Percentiles rank a stretch among this genome's conserved stretches.
phyloP scores from a whole-genome alignment of 2,888 invertebrate genomes.

The Oegoconia quadripuncta region DNA sequence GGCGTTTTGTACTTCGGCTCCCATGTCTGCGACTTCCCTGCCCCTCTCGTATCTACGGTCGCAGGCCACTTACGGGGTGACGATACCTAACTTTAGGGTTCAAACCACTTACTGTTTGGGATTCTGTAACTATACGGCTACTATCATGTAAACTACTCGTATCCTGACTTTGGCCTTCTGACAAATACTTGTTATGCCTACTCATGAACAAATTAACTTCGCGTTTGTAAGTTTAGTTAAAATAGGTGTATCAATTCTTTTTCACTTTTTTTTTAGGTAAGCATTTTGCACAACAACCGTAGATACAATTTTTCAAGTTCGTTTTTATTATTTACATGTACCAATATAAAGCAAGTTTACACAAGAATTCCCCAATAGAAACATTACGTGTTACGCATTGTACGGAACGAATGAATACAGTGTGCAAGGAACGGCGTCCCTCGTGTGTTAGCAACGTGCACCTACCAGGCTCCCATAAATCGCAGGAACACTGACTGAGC shows the following conservation, averaged over 20 bases:
- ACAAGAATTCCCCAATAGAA: too few species aligned
- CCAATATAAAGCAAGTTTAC: too few species aligned
- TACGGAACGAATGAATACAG: conserved; percentile 27
- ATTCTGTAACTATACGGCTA: conserved; percentile 12
- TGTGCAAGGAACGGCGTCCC: conserved; percentile 49
- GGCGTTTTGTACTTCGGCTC: conserved; percentile 8
- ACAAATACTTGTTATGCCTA: too few species aligned
- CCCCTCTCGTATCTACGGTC: conserved; percentile 3
- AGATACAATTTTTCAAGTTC: too few species aligned
- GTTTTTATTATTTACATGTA: too few species aligned
- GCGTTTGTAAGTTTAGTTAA: too few species aligned
- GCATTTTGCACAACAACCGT: too few species aligned
- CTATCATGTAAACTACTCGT: conserved; percentile 4
- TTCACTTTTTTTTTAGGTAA: too few species aligned
- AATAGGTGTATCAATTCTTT: too few species aligned
- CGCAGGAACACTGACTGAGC: neutral
- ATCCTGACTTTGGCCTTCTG: conserved; percentile 38
- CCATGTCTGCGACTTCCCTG: conserved; percentile 11
- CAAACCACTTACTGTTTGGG: neutral
- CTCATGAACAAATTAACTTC: too few species aligned
- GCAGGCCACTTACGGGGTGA: neutral
- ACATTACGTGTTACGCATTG: conserved; percentile 5
- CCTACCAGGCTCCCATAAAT: conserved; percentile 47
- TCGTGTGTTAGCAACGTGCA: conserved; percentile 53
- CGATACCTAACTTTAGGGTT: neutral